Evolutionary conservation across 2,797 vertebrate species (phyloP).

Genomic region (Amphiprion clarkii): DNA sequence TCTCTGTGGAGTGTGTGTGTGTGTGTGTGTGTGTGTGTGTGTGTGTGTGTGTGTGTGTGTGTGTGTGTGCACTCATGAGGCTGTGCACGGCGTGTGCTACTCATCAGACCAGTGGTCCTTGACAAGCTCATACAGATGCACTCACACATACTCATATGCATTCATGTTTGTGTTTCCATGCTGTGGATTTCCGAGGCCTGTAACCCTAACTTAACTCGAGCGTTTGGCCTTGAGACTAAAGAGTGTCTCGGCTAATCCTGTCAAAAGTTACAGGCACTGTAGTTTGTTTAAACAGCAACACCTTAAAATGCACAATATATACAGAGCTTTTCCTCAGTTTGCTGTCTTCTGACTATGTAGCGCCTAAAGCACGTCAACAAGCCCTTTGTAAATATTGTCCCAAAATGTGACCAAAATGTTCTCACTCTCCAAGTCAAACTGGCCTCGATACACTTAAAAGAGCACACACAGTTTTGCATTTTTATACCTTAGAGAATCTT

Average conservation of each 20-base stretch:
- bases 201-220: neutral
- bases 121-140: conserved; percentile 1
- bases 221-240: neutral
- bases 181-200: neutral
- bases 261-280: neutral
- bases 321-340: too few species aligned
- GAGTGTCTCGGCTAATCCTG: neutral
- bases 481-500: neutral
- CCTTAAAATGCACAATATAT: conserved; percentile 1
- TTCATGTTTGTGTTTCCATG: conserved; percentile 15
- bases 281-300: neutral
- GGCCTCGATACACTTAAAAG: too few species aligned
- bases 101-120: conserved; percentile 3
- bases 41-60: conserved; percentile 5
- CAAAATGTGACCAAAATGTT: neutral
- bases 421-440: neutral
- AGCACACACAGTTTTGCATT: neutral
- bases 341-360: too few species aligned
- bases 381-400: neutral
- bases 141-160: conserved; percentile 3
- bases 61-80: conserved; percentile 5
- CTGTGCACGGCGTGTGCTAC: conserved; percentile 10
- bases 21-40: conserved; percentile 3
- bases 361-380: too few species aligned
- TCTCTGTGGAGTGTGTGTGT: conserved; percentile 21